Evolutionary conservation across 2,888 invertebrate species (phyloP).

Genomic region (Leucozona laternaria): DNA sequence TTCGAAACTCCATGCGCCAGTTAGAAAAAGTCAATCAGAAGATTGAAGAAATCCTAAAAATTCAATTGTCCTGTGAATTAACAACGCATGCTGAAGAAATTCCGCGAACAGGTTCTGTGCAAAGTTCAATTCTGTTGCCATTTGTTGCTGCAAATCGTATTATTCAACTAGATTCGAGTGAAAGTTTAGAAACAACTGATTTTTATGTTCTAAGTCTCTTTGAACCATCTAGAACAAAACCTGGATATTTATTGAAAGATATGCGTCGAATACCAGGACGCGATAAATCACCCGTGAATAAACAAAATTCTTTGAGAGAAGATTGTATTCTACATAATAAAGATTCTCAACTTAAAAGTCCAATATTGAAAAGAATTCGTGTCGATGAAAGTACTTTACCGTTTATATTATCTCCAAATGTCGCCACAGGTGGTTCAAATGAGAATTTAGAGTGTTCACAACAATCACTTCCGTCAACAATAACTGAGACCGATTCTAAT

Average conservation of each 20-base stretch:
- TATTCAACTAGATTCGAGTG: conserved; percentile 36
- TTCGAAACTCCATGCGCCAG: conserved; percentile 80
- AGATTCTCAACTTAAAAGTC: conserved; percentile 37
- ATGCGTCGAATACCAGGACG: conserved; percentile 88
- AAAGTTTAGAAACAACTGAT: conserved; percentile 75
- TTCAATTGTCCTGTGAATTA: conserved; percentile 74
- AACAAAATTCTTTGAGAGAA: conserved; percentile 51
- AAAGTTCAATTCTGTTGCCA: conserved; percentile 20
- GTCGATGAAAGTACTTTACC: conserved; percentile 41
- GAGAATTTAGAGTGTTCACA: conserved; percentile 24
- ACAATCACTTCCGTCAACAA: conserved; percentile 77
- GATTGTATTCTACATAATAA: conserved; percentile 30
- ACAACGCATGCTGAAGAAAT: conserved; percentile 24
- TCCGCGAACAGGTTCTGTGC: background rate
- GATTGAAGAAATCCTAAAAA: conserved; percentile 78
- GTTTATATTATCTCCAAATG: background rate
- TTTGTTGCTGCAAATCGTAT: conserved; percentile 46
- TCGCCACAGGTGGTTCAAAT: background rate
- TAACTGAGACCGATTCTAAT: background rate
- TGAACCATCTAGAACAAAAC: conserved; percentile 82
- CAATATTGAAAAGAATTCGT: conserved; percentile 39
- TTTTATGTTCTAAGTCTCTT: conserved; percentile 85
- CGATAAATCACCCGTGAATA: conserved; percentile 84
- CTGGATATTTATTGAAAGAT: conserved; percentile 85
- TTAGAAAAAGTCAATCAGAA: conserved; percentile 78